Percentiles rank a stretch among this genome's conserved stretches.
Evolutionary conservation across 2,113 vertebrate genomes (phyloP).

Genomic region (Eonycteris spelaea): DNA sequence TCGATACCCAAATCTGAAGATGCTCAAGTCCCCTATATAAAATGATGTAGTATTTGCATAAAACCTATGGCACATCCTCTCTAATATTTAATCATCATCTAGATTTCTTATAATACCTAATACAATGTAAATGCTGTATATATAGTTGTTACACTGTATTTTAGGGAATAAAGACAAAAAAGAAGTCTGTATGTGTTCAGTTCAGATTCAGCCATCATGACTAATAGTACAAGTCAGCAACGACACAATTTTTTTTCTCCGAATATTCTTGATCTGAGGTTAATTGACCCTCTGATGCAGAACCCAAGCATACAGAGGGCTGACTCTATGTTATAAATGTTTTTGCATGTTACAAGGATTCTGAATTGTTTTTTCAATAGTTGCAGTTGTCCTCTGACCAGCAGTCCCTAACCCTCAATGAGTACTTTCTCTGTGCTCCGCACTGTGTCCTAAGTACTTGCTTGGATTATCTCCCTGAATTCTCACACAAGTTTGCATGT

Average conservation of each 20-base stretch:
- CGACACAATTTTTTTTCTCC: neutral
- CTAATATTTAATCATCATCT: neutral
- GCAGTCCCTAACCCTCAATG: fast-evolving
- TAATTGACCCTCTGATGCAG: neutral
- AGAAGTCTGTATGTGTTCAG: neutral
- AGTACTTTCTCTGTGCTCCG: neutral
- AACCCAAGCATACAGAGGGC: neutral
- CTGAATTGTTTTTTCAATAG: neutral
- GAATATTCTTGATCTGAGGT: neutral
- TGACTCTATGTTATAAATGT: neutral
- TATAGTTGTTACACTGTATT: neutral
- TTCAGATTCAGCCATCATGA: neutral
- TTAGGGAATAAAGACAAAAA: neutral
- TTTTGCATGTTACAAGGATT: neutral
- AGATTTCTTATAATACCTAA: neutral
- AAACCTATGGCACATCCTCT: neutral
- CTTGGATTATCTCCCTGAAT: fast-evolving
- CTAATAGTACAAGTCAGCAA: neutral
- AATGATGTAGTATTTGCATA: neutral
- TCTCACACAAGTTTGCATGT: neutral
- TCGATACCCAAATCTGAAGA: neutral
- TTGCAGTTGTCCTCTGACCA: neutral
- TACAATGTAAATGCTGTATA: neutral
- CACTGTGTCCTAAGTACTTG: fast-evolving
- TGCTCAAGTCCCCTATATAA: neutral